Percentiles rank a stretch among this genome's conserved stretches.
Evolutionary conservation across 2,797 vertebrate genomes (phyloP).

Genomic region (Onychomys leucogaster): DNA sequence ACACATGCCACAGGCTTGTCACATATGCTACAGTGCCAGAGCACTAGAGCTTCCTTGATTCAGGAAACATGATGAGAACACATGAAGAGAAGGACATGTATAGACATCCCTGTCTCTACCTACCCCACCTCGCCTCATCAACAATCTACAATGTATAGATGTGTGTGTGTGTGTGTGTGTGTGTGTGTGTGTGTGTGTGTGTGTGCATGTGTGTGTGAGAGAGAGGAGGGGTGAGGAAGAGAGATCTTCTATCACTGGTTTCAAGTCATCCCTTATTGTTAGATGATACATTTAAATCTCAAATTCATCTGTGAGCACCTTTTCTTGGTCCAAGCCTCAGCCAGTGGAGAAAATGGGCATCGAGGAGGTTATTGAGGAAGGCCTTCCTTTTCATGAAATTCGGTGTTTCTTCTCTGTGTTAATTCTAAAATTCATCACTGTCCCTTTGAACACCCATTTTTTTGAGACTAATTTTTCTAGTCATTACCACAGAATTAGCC

Average conservation of each 20-base stretch:
- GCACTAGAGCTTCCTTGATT: neutral
- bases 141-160: no score
- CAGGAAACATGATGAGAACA: neutral
- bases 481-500: neutral
- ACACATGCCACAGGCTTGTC: no score
- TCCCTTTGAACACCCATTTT: neutral
- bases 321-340: neutral
- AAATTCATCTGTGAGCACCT: neutral
- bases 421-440: neutral
- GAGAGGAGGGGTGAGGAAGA: rapidly evolving
- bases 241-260: neutral
- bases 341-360: neutral
- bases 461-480: neutral
- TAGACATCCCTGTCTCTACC: neutral
- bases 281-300: neutral
- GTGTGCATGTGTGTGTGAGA: no score
- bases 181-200: no score
- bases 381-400: neutral
- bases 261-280: neutral
- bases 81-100: neutral
- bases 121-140: neutral
- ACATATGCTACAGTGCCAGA: neutral
- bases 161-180: neutral
- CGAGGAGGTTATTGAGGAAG: neutral
- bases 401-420: neutral